Evolutionary conservation across 2,797 vertebrate species (phyloP).

Genomic region (Leptodactylus fallax): DNA sequence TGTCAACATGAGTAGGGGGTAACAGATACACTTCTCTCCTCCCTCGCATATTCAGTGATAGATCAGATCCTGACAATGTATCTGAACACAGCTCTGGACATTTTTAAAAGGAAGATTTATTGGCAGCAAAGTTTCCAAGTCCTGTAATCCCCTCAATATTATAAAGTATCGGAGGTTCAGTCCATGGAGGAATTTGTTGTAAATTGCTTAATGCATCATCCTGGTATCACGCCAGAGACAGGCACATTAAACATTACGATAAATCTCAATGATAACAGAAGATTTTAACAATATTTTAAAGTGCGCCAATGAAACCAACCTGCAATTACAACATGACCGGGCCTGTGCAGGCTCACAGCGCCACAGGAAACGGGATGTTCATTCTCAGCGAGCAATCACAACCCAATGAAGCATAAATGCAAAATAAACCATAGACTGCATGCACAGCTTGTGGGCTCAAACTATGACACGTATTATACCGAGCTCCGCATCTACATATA

Average conservation of each 20-base stretch:
- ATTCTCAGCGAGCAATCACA: not conserved
- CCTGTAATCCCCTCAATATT: not conserved
- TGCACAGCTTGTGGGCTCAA: not conserved
- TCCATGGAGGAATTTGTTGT: not conserved
- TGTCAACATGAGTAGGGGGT: too few species aligned
- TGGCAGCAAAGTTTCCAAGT: not conserved
- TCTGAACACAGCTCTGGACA: not conserved
- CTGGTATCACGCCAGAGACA: slow-evolving; percentile 9
- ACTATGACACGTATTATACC: not conserved
- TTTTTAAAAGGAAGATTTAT: slow-evolving; percentile 13
- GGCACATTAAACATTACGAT: slow-evolving; percentile 20
- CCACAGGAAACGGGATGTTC: not conserved
- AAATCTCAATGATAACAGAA: slow-evolving; percentile 34
- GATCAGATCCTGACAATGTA: not conserved
- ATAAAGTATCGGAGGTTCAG: not conserved
- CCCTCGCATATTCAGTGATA: not conserved
- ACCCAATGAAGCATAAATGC: not conserved
- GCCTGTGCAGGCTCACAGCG: not conserved
- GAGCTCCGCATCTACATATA: not conserved
- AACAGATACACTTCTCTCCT: not conserved
- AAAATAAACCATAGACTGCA: not conserved
- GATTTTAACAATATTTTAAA: slow-evolving; percentile 27
- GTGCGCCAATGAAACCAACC: not conserved
- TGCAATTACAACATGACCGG: not conserved
- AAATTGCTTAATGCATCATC: slow-evolving; percentile 41